Evolutionary conservation across 2,113 vertebrate species (phyloP), one percentile per base, ranked within the genome.

Genomic region (Rhinolophus ferrumequinum): DNA sequence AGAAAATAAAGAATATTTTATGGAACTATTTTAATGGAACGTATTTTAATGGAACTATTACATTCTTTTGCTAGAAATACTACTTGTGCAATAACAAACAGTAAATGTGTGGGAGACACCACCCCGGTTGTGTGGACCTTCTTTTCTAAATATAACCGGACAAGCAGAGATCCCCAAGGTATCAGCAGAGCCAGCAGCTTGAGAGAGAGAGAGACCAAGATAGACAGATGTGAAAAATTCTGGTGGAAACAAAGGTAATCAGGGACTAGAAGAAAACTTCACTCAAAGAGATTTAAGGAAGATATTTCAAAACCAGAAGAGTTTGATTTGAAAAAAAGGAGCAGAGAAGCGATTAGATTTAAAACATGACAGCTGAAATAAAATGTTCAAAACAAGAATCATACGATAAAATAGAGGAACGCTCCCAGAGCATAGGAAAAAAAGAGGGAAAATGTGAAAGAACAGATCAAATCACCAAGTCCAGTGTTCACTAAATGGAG

Each of bases 281-380:
- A 83, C 70, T 93, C 50, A 54, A 56, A 64, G 16, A 88, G 22
- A 62, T 77, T 81, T 82, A 33, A 77, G 35, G 21, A 86, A 87
- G 60, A 77, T 41, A 62, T 87, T 50, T 66, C 24, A 92, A 92
- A 84, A 82, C n/a, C 56, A 58, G 35, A 92, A 54, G 7, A 87
- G 41, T 54, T 5, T 82, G 44, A 56, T 82, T 80, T 89, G 33
- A 38, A 91, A 24, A 90, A 56, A 52, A 33, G 60, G 60, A 56
- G 33, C 30, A 85, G 38, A 85, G 21, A 94, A 88, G 24, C 2
- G 1, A 86, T 60, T 69, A 54, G 35, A 86, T 30, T 73, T 73
- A 85, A 92, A 69, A 67, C 56, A 47, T 19, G 38, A 88, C 41
- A 92, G 54, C 22, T 58, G 47, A 85, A 92, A 92, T 75, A 81